Conservation (phyloP, 92 coral and sea anemone genomes). For the Pocillopora meandrina region DNA sequence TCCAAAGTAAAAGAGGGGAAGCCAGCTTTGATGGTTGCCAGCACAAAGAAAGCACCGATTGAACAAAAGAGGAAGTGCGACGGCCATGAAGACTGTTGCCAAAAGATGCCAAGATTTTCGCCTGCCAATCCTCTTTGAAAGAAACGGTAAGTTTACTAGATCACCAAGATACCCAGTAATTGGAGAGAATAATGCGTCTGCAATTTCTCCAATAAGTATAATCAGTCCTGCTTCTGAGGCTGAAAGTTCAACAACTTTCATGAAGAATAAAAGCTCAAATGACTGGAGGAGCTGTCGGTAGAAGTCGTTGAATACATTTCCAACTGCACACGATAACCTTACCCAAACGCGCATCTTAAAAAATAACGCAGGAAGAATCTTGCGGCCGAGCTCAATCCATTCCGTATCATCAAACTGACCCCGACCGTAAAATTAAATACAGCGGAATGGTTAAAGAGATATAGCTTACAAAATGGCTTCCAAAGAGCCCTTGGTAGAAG, state of each 20-base stretch:
- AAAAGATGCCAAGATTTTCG: constrained; percentile 71
- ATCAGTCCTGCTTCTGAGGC: constrained; percentile 50
- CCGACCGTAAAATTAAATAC: too few relatives aligned
- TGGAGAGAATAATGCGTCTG: constrained; percentile 57
- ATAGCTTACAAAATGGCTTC: too few relatives aligned
- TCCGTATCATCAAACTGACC: too few relatives aligned
- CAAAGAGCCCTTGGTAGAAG: too few relatives aligned
- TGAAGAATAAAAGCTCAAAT: constrained; percentile 53
- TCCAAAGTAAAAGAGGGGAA: constrained; percentile 32
- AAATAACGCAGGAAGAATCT: too few relatives aligned
- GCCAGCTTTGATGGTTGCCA: constrained; percentile 21
- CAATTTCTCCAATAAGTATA: constrained; percentile 53
- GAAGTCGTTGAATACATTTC: constrained; percentile 68
- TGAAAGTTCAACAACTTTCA: constrained; percentile 62
- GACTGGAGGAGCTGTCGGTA: constrained; percentile 48
- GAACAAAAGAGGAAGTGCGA: constrained; percentile 51
- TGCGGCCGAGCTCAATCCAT: too few relatives aligned
- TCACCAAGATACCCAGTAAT: constrained; percentile 58
- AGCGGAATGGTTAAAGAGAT: too few relatives aligned
- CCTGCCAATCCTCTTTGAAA: constrained; percentile 49
- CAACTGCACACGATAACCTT: constrained; percentile 61
- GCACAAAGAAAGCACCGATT: constrained; percentile 62
- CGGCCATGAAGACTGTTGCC: constrained; percentile 50
- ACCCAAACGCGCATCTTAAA: constrained; percentile 18
- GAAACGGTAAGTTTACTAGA: constrained; percentile 43